phyloP scores from a whole-genome alignment of 2,888 invertebrate species.

The Acronicta alni region DNA sequence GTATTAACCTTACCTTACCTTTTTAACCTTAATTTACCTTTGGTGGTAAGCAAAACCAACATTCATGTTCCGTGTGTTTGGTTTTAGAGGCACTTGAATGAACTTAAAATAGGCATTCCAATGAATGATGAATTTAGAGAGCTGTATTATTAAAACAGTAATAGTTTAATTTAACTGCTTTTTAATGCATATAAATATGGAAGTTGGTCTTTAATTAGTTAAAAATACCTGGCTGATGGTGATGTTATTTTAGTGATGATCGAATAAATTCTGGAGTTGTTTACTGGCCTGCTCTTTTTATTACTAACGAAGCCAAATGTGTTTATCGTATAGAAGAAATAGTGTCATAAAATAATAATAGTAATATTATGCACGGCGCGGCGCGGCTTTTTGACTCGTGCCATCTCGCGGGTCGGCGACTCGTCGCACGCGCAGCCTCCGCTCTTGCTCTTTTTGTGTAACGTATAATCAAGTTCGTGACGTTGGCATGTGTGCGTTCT shows the following conservation, averaged over 20 bases:
- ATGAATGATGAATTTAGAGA: too few species aligned
- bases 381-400: slow-evolving; percentile 80
- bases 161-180: background rate
- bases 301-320: slow-evolving; percentile 44
- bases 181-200: background rate
- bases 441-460: slow-evolving; percentile 86
- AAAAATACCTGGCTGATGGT: slow-evolving; percentile 1
- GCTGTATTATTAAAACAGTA: background rate
- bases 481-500: slow-evolving; percentile 69
- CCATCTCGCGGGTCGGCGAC: slow-evolving; percentile 82
- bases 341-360: slow-evolving; percentile 60
- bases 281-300: slow-evolving; percentile 48
- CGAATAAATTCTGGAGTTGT: slow-evolving; percentile 23
- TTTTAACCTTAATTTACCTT: background rate
- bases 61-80: background rate
- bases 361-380: slow-evolving; percentile 57
- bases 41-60: background rate
- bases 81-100: background rate
- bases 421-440: slow-evolving; percentile 86
- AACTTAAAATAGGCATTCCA: too few species aligned
- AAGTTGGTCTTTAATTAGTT: slow-evolving; percentile 3
- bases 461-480: slow-evolving; percentile 76
- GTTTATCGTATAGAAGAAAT: slow-evolving; percentile 49
- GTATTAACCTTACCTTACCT: too few species aligned
- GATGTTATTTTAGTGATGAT: slow-evolving; percentile 27